Percentiles rank a stretch among this genome's conserved stretches.
Conservation (phyloP, 1,140 invertebrate species). For the Wasmannia auropunctata region DNA sequence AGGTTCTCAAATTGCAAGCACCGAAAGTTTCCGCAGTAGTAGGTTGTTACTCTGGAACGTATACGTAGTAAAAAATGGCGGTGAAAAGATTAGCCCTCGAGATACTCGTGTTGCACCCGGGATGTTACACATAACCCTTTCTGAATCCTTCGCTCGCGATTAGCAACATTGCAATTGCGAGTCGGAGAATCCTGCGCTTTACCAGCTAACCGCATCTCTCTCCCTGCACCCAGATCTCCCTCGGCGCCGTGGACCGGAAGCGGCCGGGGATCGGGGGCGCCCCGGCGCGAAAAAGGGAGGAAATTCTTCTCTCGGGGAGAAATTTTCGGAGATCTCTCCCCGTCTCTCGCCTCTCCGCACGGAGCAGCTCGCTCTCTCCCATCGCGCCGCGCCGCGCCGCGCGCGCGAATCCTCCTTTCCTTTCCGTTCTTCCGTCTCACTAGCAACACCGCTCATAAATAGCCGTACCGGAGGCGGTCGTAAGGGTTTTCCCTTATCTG, state of each 20-base stretch:
- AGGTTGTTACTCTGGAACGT: background rate
- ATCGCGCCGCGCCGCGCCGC: too few relatives aligned
- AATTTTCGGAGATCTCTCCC: conserved; percentile 63
- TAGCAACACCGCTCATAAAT: conserved; percentile 69
- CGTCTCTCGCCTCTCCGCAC: background rate
- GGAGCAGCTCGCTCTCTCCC: too few relatives aligned
- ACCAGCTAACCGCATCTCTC: conserved; percentile 17
- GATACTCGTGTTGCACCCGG: background rate
- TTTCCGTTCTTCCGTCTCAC: conserved; percentile 54
- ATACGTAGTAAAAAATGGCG: background rate
- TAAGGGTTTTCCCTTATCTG: conserved; percentile 74
- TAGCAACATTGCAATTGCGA: conserved; percentile 22
- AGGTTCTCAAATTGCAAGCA: background rate
- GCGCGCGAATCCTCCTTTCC: conserved; percentile 38
- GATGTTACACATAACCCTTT: conserved; percentile 21
- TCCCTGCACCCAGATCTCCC: background rate
- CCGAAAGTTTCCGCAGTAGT: background rate
- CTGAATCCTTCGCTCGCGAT: conserved; percentile 10
- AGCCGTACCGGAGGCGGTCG: conserved; percentile 61
- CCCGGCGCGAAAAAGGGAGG: background rate
- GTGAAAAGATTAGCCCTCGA: background rate
- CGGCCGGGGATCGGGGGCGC: background rate
- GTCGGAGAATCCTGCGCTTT: background rate
- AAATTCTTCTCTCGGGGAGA: conserved; percentile 44
- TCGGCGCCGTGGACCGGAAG: conserved; percentile 29